Conservation (phyloP, 2,888 invertebrate species). For the Alcis repandata region DNA sequence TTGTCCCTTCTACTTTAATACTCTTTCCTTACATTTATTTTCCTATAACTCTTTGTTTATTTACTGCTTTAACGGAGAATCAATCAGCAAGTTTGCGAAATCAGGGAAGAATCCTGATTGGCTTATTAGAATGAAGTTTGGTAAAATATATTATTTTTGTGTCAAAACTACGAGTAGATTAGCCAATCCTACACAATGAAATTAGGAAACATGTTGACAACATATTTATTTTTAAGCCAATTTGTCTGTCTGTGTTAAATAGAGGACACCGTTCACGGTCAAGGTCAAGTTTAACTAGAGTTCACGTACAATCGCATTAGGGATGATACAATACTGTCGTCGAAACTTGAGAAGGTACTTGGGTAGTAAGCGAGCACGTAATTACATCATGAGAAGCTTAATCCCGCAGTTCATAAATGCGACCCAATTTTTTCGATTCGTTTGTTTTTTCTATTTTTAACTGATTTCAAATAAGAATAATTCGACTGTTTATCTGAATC, state of each 20-base stretch:
- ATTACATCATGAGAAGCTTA: too few relatives aligned
- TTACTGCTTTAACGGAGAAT: not conserved
- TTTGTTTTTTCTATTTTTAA: too few relatives aligned
- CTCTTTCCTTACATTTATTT: too few relatives aligned
- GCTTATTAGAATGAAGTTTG: too few relatives aligned
- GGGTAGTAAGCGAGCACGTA: too few relatives aligned
- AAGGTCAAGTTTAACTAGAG: slow-evolving; percentile 1
- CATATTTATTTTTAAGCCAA: slow-evolving; percentile 16
- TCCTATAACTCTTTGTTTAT: not conserved
- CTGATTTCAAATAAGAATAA: too few relatives aligned
- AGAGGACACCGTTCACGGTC: not conserved
- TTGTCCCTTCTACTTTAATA: too few relatives aligned
- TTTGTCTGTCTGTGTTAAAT: slow-evolving; percentile 11
- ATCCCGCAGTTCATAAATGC: too few relatives aligned
- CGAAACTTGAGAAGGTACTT: not conserved
- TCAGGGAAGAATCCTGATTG: too few relatives aligned
- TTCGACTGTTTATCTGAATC: too few relatives aligned
- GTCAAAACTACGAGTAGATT: not conserved
- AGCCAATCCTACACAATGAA: not conserved
- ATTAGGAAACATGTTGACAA: slow-evolving; percentile 6
- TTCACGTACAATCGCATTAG: slow-evolving; percentile 7
- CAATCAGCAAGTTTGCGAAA: not conserved
- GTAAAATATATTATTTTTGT: not conserved
- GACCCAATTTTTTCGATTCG: too few relatives aligned
- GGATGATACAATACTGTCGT: not conserved